Evolutionary conservation across 2,113 vertebrate species (phyloP), one percentile per base, ranked within the genome.

Genomic region (Sprattus sprattus): DNA sequence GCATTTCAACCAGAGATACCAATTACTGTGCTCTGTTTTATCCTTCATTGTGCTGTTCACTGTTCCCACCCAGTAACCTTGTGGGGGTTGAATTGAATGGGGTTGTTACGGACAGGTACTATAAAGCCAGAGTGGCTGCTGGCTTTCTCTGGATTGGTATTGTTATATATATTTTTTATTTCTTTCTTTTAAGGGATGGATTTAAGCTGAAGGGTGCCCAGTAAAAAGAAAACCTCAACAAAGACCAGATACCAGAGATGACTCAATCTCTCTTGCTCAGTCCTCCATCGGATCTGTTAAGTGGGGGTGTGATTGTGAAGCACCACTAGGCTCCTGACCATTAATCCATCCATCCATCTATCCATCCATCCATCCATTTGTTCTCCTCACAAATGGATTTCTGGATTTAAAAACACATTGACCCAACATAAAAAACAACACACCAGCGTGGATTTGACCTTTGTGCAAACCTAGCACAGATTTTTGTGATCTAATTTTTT

Each of bases 101-200:
- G 64, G n/a, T 78, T 78, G 71, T 39, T 78, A 78, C 13, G 28
- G 32, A 39, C 71, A 39, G 28, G 10, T 18, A 78, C 32, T 15
- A 78, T 78, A 78, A 78, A 39, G 32, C 28, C 71, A 78, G n/a
- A 32, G 28, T 39, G 71, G 71, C 71, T 78, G 25, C 71, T 78
- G 64, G n/a, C 64, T 10, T 8, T 71, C n/a, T 11, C 9, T 28
- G 10, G 39, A 78, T 28, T 3, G 28, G 11, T 39, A 44, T 32
- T 78, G 32, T 78, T 78, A 39, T 32, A 71, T 71, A 39, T 32
- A 11, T 44, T 78, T 13, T 75, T 67, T 28, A 28, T 67, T 75
- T 75, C 0, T 78, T 39, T 78, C 22, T 78, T 78, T 39, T 78
- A 78, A 15, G 71, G 25, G 71, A 78, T 78, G n/a, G 64, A 25